phyloP scores from a whole-genome alignment of 2,113 vertebrate genomes.

The Pithys albifrons region DNA sequence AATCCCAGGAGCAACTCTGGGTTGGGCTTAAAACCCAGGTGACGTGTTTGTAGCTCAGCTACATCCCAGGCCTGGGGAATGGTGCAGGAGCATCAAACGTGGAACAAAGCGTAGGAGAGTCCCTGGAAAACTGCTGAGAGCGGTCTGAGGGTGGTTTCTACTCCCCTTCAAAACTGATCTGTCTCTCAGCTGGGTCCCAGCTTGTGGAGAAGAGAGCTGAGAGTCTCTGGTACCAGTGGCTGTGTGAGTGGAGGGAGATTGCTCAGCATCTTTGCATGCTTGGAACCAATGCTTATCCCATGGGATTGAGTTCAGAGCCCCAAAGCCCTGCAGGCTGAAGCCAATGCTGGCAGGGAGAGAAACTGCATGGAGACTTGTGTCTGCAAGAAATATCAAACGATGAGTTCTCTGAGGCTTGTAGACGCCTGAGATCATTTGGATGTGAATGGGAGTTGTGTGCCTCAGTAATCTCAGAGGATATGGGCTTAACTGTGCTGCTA shows the following conservation, averaged over 20 bases:
- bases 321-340: not conserved
- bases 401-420: not conserved
- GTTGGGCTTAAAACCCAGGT: not conserved
- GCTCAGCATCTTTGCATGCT: not conserved
- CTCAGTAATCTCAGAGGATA: not conserved
- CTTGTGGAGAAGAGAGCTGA: not conserved
- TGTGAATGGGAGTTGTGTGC: not conserved
- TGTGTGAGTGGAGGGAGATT: not conserved
- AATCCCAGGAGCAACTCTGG: not conserved
- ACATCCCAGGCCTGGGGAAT: fast-evolving
- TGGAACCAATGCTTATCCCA: fast-evolving
- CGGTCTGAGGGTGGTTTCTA: not conserved
- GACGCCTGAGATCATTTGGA: not conserved
- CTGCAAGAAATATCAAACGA: not conserved
- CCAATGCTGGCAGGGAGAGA: not conserved
- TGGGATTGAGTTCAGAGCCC: not conserved
- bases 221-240: not conserved
- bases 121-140: not conserved
- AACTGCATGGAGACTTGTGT: not conserved
- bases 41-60: not conserved
- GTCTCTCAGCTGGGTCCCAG: fast-evolving
- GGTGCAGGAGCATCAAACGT: fast-evolving
- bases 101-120: not conserved
- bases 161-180: not conserved
- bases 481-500: not conserved